A percentile compares a stretch with the other conserved stretches of the same genome.
phyloP scores from a whole-genome alignment of 2,113 vertebrate genomes.

The Ammospiza nelsoni region DNA sequence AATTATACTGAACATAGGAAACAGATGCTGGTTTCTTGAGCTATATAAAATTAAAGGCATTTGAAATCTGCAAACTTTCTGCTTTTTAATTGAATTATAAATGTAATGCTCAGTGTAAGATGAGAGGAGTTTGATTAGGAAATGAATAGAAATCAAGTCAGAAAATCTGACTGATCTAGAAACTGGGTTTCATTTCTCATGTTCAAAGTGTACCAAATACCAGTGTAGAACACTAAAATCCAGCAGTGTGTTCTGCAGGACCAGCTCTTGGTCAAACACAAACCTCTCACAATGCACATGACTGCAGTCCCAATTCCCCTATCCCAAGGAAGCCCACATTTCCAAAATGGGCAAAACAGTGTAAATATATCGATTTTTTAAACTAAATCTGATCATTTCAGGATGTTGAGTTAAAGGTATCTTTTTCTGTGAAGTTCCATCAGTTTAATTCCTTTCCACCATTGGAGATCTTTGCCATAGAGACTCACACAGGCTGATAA shows the following conservation, averaged over 20 bases:
- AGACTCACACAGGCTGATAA: not conserved
- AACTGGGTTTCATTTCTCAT: not conserved
- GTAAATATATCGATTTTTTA: not conserved
- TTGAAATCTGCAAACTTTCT: not conserved
- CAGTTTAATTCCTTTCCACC: not conserved
- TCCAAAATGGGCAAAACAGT: slow-evolving; percentile 13
- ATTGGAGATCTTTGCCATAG: not conserved
- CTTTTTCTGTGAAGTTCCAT: not conserved
- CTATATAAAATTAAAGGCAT: slow-evolving; percentile 26
- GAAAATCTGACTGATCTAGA: not conserved
- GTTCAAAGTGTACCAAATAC: slow-evolving; percentile 42
- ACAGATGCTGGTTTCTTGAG: slow-evolving; percentile 43
- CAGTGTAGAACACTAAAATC: slow-evolving; percentile 81
- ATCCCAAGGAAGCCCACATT: slow-evolving; percentile 14
- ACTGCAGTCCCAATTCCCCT: slow-evolving; percentile 67
- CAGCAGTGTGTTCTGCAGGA: slow-evolving; percentile 82
- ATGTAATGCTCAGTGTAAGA: not conserved
- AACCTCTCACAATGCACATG: slow-evolving; percentile 79
- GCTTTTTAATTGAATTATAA: not conserved
- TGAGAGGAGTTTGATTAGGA: not conserved
- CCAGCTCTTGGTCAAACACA: slow-evolving; percentile 83
- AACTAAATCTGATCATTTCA: not conserved
- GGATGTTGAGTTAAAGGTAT: not conserved
- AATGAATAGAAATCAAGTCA: not conserved
- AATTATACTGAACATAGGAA: slow-evolving; percentile 39